phyloP scores from a whole-genome alignment of 2,888 invertebrate species.

The Parelbella ahira region DNA sequence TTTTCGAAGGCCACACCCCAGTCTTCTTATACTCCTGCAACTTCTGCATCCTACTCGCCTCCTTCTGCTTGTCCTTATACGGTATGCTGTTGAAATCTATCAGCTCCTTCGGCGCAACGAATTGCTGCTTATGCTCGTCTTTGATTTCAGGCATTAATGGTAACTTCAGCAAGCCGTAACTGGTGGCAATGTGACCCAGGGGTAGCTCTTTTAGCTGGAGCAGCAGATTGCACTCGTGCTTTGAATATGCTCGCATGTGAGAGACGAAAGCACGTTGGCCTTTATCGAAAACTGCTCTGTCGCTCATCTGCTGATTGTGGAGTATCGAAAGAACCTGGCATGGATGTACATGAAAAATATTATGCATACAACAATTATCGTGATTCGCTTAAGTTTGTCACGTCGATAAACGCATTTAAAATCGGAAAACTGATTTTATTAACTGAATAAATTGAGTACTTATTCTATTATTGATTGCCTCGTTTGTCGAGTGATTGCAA shows the following conservation, averaged over 20 bases:
- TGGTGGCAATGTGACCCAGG: slow-evolving; percentile 87
- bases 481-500: too few species aligned
- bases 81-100: slow-evolving; percentile 84
- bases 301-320: slow-evolving; percentile 83
- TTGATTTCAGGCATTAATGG: slow-evolving; percentile 98
- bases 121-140: slow-evolving; percentile 75
- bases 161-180: slow-evolving; percentile 93
- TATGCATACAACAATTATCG: too few species aligned
- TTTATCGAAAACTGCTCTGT: slow-evolving; percentile 91
- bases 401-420: too few species aligned
- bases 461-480: too few species aligned
- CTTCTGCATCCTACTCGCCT: slow-evolving; percentile 86
- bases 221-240: slow-evolving; percentile 96
- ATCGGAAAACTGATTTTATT: too few species aligned
- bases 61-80: slow-evolving; percentile 90
- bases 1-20: slow-evolving; percentile 86
- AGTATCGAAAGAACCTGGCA: slow-evolving; percentile 78
- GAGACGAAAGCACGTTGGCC: slow-evolving; percentile 97
- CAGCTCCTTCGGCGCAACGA: slow-evolving; percentile 68
- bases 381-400: too few species aligned
- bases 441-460: too few species aligned
- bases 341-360: too few species aligned
- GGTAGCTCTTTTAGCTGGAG: slow-evolving; percentile 93
- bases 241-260: slow-evolving; percentile 94
- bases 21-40: slow-evolving; percentile 85